Conservation (phyloP, 2,113 vertebrate genomes). For the Microcebus lehilahytsara region DNA sequence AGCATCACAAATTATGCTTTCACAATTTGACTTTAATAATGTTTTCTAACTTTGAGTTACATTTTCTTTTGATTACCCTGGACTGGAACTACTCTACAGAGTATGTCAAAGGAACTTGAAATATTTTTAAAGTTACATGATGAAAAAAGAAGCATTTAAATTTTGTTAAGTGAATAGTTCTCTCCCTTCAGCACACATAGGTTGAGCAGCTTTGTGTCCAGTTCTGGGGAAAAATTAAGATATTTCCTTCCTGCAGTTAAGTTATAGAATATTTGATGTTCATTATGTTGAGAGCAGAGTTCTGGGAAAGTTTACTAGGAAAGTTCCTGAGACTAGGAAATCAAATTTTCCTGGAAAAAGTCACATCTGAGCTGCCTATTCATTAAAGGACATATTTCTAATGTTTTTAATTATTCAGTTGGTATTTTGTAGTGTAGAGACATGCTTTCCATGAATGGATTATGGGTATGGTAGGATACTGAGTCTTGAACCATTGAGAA, state of each 20-base stretch:
- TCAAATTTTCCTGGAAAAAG: not conserved
- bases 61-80: slow-evolving; percentile 23
- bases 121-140: slow-evolving; percentile 24
- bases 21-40: slow-evolving; percentile 13
- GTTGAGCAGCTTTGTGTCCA: not conserved
- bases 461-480: not conserved
- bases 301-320: not conserved
- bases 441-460: not conserved
- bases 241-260: not conserved
- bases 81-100: not conserved
- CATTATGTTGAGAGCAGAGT: not conserved
- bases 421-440: not conserved
- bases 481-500: not conserved
- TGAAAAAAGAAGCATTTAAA: not conserved
- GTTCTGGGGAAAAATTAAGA: not conserved
- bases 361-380: not conserved
- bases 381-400: not conserved
- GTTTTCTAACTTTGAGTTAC: not conserved
- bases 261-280: not conserved
- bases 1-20: slow-evolving; percentile 31
- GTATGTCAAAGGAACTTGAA: not conserved
- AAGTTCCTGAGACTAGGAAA: not conserved
- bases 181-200: not conserved
- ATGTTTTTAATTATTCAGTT: not conserved
- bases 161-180: slow-evolving; percentile 16